Conservation (phyloP, 2,797 vertebrate species). For the Eidolon dupreanum region DNA sequence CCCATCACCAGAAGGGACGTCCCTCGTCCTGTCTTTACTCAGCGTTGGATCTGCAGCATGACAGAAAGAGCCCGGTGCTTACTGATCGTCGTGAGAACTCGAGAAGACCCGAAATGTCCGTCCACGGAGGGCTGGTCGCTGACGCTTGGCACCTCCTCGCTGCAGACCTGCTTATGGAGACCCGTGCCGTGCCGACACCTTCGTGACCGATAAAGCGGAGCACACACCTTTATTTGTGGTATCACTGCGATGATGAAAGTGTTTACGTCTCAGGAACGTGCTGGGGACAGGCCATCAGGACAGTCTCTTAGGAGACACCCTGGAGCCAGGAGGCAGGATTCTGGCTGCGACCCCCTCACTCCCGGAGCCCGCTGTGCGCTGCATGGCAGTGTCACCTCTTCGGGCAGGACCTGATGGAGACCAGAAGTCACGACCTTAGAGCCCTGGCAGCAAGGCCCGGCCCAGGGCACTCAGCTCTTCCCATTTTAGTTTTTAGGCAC, state of each 20-base stretch:
- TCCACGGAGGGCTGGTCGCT: accelerated
- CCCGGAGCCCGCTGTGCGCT: background rate
- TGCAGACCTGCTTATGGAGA: too few relatives aligned
- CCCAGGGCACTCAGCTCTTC: accelerated
- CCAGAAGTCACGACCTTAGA: accelerated
- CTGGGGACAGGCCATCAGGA: accelerated
- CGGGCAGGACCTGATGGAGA: accelerated
- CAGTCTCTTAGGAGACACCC: accelerated
- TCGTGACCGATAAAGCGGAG: too few relatives aligned
- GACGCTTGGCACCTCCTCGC: too few relatives aligned
- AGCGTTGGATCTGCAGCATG: accelerated
- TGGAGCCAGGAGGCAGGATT: accelerated
- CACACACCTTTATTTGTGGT: accelerated
- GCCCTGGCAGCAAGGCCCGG: accelerated
- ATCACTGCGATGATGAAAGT: accelerated
- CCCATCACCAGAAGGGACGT: too few relatives aligned
- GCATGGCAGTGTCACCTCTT: accelerated
- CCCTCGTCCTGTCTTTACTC: background rate
- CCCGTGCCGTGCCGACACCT: too few relatives aligned
- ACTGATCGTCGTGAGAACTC: accelerated
- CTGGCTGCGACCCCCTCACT: accelerated
- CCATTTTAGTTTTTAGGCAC: background rate
- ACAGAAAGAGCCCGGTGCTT: accelerated
- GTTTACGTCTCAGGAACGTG: accelerated
- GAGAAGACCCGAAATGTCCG: accelerated